phyloP scores from a whole-genome alignment of 2,113 vertebrate species.

The Rhinolophus sinicus region DNA sequence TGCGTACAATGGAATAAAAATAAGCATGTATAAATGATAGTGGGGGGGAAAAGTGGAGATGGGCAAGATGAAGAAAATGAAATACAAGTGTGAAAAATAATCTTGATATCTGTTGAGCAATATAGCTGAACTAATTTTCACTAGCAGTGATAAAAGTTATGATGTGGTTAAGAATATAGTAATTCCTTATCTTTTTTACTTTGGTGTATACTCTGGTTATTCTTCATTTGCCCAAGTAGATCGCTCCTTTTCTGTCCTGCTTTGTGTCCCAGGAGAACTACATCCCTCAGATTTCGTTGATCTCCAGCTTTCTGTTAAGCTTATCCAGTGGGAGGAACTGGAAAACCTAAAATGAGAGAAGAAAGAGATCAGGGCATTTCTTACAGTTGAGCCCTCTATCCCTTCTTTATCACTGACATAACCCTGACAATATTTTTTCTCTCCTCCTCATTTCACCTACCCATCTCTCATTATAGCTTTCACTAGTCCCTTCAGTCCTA shows the following conservation, averaged over 20 bases:
- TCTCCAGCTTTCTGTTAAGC: not conserved
- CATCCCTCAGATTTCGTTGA: not conserved
- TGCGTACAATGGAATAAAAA: not conserved
- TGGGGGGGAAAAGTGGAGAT: not conserved
- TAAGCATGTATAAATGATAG: not conserved
- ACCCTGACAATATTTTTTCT: not conserved
- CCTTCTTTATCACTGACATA: not conserved
- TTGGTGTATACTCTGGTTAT: not conserved
- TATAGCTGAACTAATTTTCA: not conserved
- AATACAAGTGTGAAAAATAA: not conserved
- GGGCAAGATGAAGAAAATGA: not conserved
- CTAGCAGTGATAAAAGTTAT: not conserved
- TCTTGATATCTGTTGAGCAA: not conserved
- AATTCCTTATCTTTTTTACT: not conserved
- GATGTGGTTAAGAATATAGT: not conserved
- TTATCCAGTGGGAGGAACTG: not conserved
- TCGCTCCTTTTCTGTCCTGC: not conserved
- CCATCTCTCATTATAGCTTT: not conserved
- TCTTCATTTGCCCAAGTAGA: not conserved
- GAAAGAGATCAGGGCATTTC: not conserved
- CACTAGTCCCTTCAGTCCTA: not conserved
- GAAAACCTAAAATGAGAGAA: not conserved
- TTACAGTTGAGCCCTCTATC: not conserved
- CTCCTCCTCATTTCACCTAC: not conserved
- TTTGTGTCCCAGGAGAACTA: not conserved